phyloP scores from a whole-genome alignment of 2,888 invertebrate species.

The Dyspetes luteomarginatus region DNA sequence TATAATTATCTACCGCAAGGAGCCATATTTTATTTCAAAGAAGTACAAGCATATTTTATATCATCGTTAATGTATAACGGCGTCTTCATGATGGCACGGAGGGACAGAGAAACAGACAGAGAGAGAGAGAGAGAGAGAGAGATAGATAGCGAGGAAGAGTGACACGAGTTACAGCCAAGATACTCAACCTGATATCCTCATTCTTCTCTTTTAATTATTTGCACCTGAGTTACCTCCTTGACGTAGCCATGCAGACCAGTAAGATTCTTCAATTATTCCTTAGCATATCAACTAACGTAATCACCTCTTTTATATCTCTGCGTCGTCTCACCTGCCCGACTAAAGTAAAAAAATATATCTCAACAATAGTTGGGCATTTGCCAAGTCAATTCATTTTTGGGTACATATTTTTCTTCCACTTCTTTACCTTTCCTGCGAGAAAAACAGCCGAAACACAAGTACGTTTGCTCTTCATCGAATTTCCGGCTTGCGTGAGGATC shows the following conservation, averaged over 20 bases:
- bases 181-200: conserved; percentile 47
- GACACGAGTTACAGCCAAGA: conserved; percentile 17
- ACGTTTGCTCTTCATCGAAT: not conserved
- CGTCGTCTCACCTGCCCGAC: not conserved
- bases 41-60: not conserved
- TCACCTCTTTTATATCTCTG: not conserved
- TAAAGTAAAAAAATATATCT: not conserved
- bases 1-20: not conserved
- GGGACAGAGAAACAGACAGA: not conserved
- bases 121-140: not conserved
- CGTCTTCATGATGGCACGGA: no score
- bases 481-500: not conserved
- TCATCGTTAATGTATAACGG: no score
- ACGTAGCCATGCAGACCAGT: not conserved
- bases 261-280: conserved; percentile 27
- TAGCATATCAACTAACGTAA: not conserved
- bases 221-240: conserved; percentile 20
- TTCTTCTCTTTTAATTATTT: conserved; percentile 56
- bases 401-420: not conserved
- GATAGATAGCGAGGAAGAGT: not conserved
- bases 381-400: not conserved
- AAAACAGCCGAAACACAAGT: not conserved
- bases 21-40: not conserved
- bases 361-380: not conserved
- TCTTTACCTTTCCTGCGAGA: not conserved